Evolutionary conservation across 53 echinoderm and acorn worm genomes (phyloP).

Genomic region (Pentamera pediparva): DNA sequence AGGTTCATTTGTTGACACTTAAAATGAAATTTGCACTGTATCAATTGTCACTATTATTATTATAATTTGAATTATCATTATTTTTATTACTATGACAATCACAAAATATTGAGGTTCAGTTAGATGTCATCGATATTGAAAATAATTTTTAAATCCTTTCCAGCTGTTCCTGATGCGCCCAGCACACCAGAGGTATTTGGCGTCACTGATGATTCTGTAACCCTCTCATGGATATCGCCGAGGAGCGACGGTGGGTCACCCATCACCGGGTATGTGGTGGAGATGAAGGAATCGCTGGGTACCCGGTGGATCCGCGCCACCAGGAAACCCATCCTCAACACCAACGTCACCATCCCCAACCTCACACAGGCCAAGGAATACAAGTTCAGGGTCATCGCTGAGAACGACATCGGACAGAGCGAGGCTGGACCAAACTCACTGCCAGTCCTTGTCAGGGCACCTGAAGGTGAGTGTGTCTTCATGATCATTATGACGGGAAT

Average conservation of each 20-base stretch:
- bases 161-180: slow-evolving; percentile 93
- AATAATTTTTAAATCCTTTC: neutral
- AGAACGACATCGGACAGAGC: slow-evolving; percentile 89
- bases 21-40: no score
- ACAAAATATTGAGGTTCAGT: no score
- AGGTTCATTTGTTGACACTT: no score
- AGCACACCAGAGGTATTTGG: slow-evolving; percentile 72
- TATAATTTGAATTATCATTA: no score
- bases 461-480: slow-evolving; percentile 70
- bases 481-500: no score
- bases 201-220: slow-evolving; percentile 70
- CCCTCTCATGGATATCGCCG: slow-evolving; percentile 86
- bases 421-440: slow-evolving; percentile 70
- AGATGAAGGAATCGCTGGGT: slow-evolving; percentile 90
- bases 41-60: no score
- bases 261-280: slow-evolving; percentile 78
- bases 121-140: neutral
- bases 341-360: slow-evolving; percentile 54
- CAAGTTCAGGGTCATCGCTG: slow-evolving; percentile 83
- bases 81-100: no score
- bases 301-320: slow-evolving; percentile 91
- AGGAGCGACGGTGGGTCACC: slow-evolving; percentile 93
- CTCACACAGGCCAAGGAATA: slow-evolving; percentile 70
- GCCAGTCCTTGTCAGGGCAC: slow-evolving; percentile 64
- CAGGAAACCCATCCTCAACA: slow-evolving; percentile 62